Conservation (phyloP, 35 echinoderm and acorn worm species). For the Patiria miniata region DNA sequence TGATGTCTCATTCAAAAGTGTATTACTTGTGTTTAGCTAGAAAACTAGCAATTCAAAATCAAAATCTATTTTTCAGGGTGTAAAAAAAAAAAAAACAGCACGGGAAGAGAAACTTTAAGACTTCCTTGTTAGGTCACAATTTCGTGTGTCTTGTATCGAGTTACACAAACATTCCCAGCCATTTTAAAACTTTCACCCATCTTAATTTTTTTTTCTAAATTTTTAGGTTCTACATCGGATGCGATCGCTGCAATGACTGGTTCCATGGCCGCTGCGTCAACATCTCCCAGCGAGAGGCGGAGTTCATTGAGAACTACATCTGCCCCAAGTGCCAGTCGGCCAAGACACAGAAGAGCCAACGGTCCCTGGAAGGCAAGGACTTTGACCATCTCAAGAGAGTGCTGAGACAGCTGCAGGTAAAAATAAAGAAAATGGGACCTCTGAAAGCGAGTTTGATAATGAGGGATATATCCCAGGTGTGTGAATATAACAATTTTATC, state of each 20-base stretch:
- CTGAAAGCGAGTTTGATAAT: neutral
- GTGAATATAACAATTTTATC: too few species aligned
- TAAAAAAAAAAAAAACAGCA: too few species aligned
- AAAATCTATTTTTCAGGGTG: too few species aligned
- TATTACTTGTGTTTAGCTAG: too few species aligned
- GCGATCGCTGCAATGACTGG: constrained; percentile 98
- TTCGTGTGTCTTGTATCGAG: too few species aligned
- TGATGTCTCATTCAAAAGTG: too few species aligned
- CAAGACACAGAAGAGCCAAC: constrained; percentile 53
- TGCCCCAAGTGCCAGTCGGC: constrained; percentile 80
- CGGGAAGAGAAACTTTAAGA: too few species aligned
- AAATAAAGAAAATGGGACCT: neutral
- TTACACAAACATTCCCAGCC: too few species aligned
- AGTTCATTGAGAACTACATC: constrained; percentile 92
- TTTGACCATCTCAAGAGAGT: constrained; percentile 84
- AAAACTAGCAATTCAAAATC: too few species aligned
- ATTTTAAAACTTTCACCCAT: too few species aligned
- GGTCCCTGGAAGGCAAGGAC: constrained; percentile 67
- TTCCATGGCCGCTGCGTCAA: constrained; percentile 94
- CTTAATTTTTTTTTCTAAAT: neutral
- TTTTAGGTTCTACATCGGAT: constrained; percentile 97
- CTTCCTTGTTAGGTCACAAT: too few species aligned
- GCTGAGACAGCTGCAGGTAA: constrained; percentile 88
- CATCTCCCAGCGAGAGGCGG: constrained; percentile 83
- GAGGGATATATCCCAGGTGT: too few species aligned